Evolutionary conservation across 2,888 invertebrate genomes (phyloP), one percentile per base, ranked within the genome.

Genomic region (Pterostichus madidus): DNA sequence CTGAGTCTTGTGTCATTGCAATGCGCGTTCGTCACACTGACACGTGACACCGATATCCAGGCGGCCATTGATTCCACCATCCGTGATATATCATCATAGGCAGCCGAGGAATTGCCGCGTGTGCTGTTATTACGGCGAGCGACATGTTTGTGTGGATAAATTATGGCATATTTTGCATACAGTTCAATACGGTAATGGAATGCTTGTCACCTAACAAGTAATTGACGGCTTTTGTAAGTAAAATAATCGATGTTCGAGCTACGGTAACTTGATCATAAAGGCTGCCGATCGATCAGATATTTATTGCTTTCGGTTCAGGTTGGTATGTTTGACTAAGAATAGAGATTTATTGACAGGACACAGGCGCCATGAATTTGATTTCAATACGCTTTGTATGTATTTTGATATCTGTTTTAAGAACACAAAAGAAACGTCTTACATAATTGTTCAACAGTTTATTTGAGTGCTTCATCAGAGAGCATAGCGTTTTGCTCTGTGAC

Each of bases 161-260:
- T 77, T 77, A 77, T 77, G 77, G 56, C 56, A 77, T 77, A 77
- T 77, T 77, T 77, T 77, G 77, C 77, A 77, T 77, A 77, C 39
- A 56, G 77, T 77, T 77, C 77, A 56, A 77, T 77, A 77, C 35
- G 77, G 8, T 77, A 77, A 56, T 77, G 56, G 77, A 77, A 77
- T 77, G 56, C 53, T 77, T 56, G 77, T 77, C 77, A 56, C 35
- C 53, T 56, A 77, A 39, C 77, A 15, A 17, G 56, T 77, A 56
- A 77, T 77, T 56, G 56, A 77, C 77, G 77, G 75, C 75, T 52
- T 52, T 75, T 75, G 75, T 75, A 52, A 75, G 52, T 39, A 52
- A 75, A 75, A 75, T 52, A 52, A 75, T 75, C 52, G 52, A 49
- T 49, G 75, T 31, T 49, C 75, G 5, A 52, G 7, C 31, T 11